A percentile compares a stretch with the other conserved stretches of the same genome.
Conservation (phyloP, 2,113 vertebrate genomes). For the Anguilla japonica region DNA sequence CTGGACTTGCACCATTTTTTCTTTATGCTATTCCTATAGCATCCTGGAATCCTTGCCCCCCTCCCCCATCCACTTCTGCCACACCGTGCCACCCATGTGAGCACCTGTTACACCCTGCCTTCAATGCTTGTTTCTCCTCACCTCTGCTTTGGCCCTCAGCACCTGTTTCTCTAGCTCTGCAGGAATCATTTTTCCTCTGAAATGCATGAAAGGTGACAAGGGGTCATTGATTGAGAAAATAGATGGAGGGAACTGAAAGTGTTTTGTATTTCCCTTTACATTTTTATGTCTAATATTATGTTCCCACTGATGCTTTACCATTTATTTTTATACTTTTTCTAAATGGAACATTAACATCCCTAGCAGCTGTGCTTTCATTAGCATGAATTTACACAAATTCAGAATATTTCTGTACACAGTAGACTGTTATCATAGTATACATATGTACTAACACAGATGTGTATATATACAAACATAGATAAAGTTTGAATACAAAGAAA, state of each 20-base stretch:
- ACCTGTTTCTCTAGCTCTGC: conserved; percentile 79
- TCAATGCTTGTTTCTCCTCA: conserved; percentile 56
- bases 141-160: conserved; percentile 71
- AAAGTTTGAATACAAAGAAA: not conserved
- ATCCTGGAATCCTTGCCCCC: not conserved
- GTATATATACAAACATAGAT: too few relatives aligned
- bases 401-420: too few relatives aligned
- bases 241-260: not conserved
- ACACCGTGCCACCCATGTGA: conserved; percentile 43
- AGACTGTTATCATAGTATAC: too few relatives aligned
- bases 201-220: conserved; percentile 44
- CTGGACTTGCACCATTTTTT: too few relatives aligned
- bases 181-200: conserved; percentile 84
- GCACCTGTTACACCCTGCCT: not conserved
- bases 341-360: too few relatives aligned
- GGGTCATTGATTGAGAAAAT: not conserved
- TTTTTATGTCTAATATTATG: too few relatives aligned
- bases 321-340: too few relatives aligned
- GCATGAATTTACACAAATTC: too few relatives aligned
- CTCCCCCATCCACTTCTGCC: conserved; percentile 33
- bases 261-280: too few relatives aligned
- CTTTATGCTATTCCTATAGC: not conserved
- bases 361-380: too few relatives aligned
- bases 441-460: too few relatives aligned
- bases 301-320: too few relatives aligned